phyloP scores from a whole-genome alignment of 2,113 vertebrate species.

The Ardeotis arabs region DNA sequence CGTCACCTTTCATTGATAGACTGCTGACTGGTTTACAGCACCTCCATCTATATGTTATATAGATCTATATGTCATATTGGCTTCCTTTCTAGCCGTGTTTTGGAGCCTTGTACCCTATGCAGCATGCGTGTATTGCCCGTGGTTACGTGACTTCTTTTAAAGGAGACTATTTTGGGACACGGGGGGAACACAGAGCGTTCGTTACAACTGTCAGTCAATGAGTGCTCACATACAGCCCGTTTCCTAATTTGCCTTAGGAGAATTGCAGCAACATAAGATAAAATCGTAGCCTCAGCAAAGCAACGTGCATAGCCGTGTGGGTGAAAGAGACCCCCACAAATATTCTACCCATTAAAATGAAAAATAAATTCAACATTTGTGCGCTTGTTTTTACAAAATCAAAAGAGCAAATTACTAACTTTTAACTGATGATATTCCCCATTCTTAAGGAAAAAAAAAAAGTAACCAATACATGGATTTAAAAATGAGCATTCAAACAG shows the following conservation, averaged over 20 bases:
- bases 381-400: not conserved
- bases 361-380: not conserved
- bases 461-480: not conserved
- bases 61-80: no score
- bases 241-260: not conserved
- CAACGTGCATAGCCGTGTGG: accelerated
- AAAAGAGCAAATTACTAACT: not conserved
- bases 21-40: not conserved
- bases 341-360: not conserved
- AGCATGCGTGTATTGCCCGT: not conserved
- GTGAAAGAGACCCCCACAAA: not conserved
- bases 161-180: not conserved
- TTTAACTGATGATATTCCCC: not conserved
- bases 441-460: not conserved
- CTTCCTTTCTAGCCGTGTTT: not conserved
- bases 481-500: not conserved
- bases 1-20: not conserved
- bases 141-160: not conserved
- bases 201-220: not conserved
- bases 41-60: not conserved
- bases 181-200: not conserved
- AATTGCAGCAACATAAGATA: not conserved
- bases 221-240: not conserved
- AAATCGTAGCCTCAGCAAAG: not conserved
- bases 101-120: not conserved